Base-by-base conservation (phyloP, 2,888 invertebrate genomes). In the Drosophila meridiana region DNA sequence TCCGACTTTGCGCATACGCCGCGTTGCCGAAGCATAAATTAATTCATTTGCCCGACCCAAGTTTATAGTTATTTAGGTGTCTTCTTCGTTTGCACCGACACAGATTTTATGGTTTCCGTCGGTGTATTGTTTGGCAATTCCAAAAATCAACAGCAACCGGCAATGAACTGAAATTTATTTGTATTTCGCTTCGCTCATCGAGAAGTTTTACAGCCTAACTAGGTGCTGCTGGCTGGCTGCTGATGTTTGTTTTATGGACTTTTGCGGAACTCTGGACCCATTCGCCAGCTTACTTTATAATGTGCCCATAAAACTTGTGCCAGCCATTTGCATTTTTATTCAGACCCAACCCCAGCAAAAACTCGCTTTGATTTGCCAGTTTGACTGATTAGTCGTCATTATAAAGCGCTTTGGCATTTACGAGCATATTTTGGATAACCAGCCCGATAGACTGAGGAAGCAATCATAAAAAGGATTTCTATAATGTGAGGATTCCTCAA, bases 281-380 rank as follows among this genome's bases (percentile, higher is more conserved):
- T 45, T 13, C 53, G 57, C 30, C 40, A 55, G 50, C 63, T 76
- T 70, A 76, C 50, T 81, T 73, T 86, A 68, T 78, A 83, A 83
- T 76, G 60, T 43, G 53, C 42, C 62, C 83, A 73, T 89, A 80
- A 85, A 85, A 86, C 69, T 78, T 73, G 42, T 52, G 11, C 63
- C 67, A 70, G 40, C 53, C 62, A 85, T 78, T 86, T 87, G 57
- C 69, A 70, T 79, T 81, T 87, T 59, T 52, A 50, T 34, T 52
- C 13, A 52, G 38, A 34, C 38, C 57, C 52, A 57, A 52, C 8
- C 36, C 8, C 36, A 53, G 38, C 53, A 38, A 13, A 28, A 26
- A 14, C 36, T 2, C 55, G 28, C 43, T 63, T 73, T 42, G 59
- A 70, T 77, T 67, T 75, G 64, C 30, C 61, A 42, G 45, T 32